phyloP scores from a whole-genome alignment of 2,888 invertebrate species.

The Brassicogethes aeneus region DNA sequence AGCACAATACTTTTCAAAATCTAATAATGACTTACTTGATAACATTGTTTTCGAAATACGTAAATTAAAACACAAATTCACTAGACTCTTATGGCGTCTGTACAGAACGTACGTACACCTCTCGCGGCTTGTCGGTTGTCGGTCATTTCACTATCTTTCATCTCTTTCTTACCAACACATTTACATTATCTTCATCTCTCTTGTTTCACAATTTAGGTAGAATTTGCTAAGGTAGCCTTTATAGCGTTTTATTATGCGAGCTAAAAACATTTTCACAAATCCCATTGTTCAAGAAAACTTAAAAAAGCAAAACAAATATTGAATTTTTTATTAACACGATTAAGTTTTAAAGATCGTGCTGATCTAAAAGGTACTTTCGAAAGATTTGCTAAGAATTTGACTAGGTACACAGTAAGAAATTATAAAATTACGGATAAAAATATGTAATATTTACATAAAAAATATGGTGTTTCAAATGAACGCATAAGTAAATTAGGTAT shows the following conservation, averaged over 20 bases:
- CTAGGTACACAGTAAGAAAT: too few species aligned
- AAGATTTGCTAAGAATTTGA: too few species aligned
- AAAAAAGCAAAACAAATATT: too few species aligned
- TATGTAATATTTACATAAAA: too few species aligned
- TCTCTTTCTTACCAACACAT: conserved; percentile 8
- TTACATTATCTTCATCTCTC: conserved; percentile 3
- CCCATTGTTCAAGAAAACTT: too few species aligned
- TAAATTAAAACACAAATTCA: conserved; percentile 25
- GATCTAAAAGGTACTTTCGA: too few species aligned
- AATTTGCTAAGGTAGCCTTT: conserved; percentile 11
- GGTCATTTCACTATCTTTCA: conserved; percentile 15
- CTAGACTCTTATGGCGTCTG: conserved; percentile 32
- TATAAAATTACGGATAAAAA: too few species aligned
- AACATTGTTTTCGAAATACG: conserved; percentile 24
- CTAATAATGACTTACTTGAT: conserved; percentile 26
- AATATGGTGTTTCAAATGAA: too few species aligned
- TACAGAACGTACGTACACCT: conserved; percentile 5
- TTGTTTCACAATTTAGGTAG: conserved; percentile 6
- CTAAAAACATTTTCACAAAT: conserved; percentile 4
- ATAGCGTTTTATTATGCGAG: conserved; percentile 4
- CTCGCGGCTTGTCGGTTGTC: conserved; percentile 9
- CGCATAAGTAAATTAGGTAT: too few species aligned
- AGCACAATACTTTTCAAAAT: too few species aligned
- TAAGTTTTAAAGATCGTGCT: too few species aligned
- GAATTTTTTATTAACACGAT: too few species aligned